Conservation (phyloP, 1,140 invertebrate species). For the Maniola jurtina region DNA sequence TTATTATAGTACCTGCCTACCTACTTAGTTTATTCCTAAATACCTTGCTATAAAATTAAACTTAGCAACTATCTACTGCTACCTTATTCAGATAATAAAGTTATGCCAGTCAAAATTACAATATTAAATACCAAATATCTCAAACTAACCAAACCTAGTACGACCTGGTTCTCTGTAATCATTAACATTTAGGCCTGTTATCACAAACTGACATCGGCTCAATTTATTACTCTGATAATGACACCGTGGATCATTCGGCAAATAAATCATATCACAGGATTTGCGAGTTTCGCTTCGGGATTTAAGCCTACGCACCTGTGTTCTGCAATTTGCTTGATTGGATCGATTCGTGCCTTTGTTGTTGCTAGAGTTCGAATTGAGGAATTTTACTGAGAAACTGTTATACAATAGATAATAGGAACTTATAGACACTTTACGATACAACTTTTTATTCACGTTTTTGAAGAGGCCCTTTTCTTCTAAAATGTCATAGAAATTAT, state of each 20-base stretch:
- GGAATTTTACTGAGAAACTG: no score
- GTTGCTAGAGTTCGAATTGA: neutral
- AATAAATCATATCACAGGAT: conserved; percentile 32
- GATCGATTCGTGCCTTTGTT: neutral
- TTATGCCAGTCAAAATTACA: conserved; percentile 15
- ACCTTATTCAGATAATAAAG: conserved; percentile 10
- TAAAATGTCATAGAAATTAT: no score
- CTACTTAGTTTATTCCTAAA: neutral
- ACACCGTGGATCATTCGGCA: conserved; percentile 27
- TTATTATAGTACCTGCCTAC: no score
- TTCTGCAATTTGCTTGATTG: conserved; percentile 2
- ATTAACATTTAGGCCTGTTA: conserved; percentile 34
- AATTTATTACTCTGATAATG: conserved; percentile 37
- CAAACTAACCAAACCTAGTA: conserved; percentile 12
- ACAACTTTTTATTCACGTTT: no score
- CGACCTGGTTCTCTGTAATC: conserved; percentile 18
- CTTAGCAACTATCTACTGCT: neutral
- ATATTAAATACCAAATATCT: conserved; percentile 19
- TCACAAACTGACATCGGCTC: conserved; percentile 27
- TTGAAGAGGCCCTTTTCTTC: no score
- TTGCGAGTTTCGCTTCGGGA: conserved; percentile 18
- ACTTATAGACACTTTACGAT: no score
- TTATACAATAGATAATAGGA: no score
- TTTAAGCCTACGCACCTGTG: conserved; percentile 15
- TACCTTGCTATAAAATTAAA: conserved; percentile 3